These are phyloP conservation scores for Holothuria glaberrima DNA, from an alignment of 35 echinoderm and acorn worm genomes.

Conservation along the genomic window DNA sequence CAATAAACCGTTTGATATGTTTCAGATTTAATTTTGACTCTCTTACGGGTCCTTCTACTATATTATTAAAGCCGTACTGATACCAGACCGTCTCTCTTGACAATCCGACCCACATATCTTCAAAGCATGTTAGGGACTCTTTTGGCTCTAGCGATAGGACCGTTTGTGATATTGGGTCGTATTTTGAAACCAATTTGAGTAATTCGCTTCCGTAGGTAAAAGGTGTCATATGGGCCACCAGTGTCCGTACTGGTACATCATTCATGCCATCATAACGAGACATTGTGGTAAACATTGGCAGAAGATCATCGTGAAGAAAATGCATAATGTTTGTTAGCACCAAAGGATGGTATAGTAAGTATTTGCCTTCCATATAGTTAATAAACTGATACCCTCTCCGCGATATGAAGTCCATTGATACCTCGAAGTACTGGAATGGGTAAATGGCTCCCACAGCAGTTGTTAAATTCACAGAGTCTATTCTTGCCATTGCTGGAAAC, in stretches of 20 bases:
- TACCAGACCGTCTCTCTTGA: conserved; percentile 18
- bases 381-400: neutral
- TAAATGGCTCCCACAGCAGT: too few species aligned
- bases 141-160: neutral
- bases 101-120: neutral
- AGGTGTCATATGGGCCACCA: neutral
- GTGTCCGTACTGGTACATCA: neutral
- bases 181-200: neutral
- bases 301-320: neutral
- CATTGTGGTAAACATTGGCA: conserved; percentile 3
- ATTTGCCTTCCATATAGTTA: conserved; percentile 5
- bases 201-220: neutral
- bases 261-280: neutral
- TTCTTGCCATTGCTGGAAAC: too few species aligned
- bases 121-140: conserved; percentile 10
- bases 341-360: neutral
- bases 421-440: too few species aligned
- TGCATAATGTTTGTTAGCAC: neutral
- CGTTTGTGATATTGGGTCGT: neutral
- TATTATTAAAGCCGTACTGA: neutral
- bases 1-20: neutral
- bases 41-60: neutral
- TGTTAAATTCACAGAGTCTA: too few species aligned
- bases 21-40: neutral
- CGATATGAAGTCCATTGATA: neutral